Base-by-base conservation (phyloP, 53 echinoderm and acorn worm genomes). In the Antedon mediterranea region DNA sequence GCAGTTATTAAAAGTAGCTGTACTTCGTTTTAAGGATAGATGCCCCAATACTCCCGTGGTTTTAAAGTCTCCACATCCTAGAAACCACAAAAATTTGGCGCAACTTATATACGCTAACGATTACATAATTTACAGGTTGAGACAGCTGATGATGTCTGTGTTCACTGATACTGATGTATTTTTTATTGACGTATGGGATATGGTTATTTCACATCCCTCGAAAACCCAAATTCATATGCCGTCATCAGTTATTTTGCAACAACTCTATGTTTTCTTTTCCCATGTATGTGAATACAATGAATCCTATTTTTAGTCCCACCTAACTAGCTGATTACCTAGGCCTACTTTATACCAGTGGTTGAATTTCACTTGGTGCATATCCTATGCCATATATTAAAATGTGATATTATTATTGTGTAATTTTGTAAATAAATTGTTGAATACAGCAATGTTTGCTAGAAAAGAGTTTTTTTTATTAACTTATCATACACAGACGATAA, bases 151-250 rank as follows among this genome's bases (percentile, higher is more conserved):
- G 81, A 75, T 29, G 31, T 26, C 15, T 14, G 31, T 32, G 0
- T 81, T 81, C 43, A 34, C 26, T 20, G 81, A 75, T 27, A 30
- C 29, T 20, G 74, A 32, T 26, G 75, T 43, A 18, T 81, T 75
- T 81, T 81, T 73, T 74, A 74, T 74, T 0, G 75, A 81, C 14
- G 33, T 81, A 0, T 81, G 81, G 81, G 73, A 81, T 29, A 81
- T 81, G 81, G 57, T 33, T 31, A 9, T 81, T 30, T 44, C 74
- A 4, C 28, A 81, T 34, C 4, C 0, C 5, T 32, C 30, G 13
- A 28, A 0, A 14, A 43, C 7, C 0, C 29, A 41, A 14, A 75
- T 81, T 0, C 81, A 81, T 37, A 81, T 81, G 81, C 81, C 81
- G 27, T 20, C 74, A 23, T 28, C 32, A 41, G 74, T 81, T 28